Evolutionary conservation across 2,113 vertebrate genomes (phyloP).

Genomic region (Turnix velox): DNA sequence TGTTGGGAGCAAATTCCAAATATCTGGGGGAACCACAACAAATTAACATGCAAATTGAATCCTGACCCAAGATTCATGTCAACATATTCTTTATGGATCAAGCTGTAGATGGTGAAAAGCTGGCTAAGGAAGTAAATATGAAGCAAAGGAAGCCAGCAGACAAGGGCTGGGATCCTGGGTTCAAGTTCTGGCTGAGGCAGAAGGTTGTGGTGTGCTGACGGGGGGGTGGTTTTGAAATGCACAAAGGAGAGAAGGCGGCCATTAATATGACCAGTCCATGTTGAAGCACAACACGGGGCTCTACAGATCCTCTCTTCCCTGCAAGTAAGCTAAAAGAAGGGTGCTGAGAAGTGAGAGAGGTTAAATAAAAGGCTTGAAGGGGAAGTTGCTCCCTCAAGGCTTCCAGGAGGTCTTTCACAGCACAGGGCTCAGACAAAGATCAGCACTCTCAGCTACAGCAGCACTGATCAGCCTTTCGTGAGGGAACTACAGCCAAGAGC

Average conservation of each 20-base stretch:
- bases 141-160: background rate
- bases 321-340: background rate
- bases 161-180: background rate
- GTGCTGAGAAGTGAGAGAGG: background rate
- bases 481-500: background rate
- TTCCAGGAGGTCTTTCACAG: background rate
- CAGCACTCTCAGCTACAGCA: background rate
- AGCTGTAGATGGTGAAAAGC: background rate
- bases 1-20: background rate
- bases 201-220: background rate
- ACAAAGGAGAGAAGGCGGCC: background rate
- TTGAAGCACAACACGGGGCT: background rate
- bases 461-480: background rate
- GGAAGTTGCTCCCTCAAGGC: background rate
- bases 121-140: slow-evolving; percentile 5
- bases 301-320: background rate
- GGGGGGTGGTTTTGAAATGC: background rate
- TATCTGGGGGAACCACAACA: background rate
- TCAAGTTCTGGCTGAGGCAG: background rate
- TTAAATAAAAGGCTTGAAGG: background rate
- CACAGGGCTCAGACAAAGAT: background rate
- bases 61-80: background rate
- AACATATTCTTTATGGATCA: slow-evolving; percentile 47
- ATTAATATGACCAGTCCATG: background rate
- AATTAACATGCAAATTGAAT: slow-evolving; percentile 49